Conservation (phyloP, 2,113 vertebrate genomes). For the Poeciliopsis occidentalis region DNA sequence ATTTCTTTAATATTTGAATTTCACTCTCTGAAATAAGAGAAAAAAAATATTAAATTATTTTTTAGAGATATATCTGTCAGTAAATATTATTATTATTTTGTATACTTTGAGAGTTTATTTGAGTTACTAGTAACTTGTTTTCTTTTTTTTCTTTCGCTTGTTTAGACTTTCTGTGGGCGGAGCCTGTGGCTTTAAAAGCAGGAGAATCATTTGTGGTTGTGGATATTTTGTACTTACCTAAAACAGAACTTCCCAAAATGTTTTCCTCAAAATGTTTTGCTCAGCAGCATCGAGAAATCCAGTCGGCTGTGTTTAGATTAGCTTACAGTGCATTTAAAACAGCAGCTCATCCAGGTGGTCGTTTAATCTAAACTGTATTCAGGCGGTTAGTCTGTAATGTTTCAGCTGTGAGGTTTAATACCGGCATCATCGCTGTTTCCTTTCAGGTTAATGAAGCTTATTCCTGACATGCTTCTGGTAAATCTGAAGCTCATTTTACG, state of each 20-base stretch:
- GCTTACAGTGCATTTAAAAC: not conserved
- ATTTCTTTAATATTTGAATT: no score
- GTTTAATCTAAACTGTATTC: conserved; percentile 22
- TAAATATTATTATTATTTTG: no score
- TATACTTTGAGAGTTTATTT: no score
- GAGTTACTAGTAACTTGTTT: no score
- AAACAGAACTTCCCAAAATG: not conserved
- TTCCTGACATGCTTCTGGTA: conserved; percentile 40
- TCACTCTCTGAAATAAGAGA: no score
- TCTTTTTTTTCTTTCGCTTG: no score
- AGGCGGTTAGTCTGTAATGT: conserved; percentile 8
- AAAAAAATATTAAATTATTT: no score
- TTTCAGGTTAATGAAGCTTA: conserved; percentile 30
- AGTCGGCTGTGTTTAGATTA: not conserved
- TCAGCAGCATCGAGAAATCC: not conserved
- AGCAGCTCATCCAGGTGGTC: not conserved
- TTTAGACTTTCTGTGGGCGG: no score
- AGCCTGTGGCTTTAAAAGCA: no score
- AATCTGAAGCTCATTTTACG: conserved; percentile 62
- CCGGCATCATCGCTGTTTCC: conserved; percentile 40
- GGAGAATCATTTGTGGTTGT: no score
- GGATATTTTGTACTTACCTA: not conserved
- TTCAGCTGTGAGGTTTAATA: conserved; percentile 28
- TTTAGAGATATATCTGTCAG: no score
- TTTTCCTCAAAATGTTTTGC: not conserved